Evolutionary conservation across 2,797 vertebrate species (phyloP).

Genomic region (Molossus alvarezi): DNA sequence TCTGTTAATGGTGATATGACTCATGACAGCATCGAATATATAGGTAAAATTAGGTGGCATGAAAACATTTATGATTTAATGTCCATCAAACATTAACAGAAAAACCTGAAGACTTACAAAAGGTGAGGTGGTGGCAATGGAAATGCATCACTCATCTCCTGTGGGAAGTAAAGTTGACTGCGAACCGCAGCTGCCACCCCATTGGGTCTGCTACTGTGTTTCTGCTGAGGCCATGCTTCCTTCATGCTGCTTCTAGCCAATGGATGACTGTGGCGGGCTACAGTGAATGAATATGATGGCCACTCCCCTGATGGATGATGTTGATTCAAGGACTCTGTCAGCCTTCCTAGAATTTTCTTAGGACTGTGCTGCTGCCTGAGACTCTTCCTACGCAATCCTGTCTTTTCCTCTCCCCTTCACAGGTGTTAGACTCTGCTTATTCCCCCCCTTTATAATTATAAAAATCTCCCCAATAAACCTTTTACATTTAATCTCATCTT

Average conservation of each 20-base stretch:
- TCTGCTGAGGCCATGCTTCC: not conserved
- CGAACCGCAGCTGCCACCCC: not conserved
- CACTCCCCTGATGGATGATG: not conserved
- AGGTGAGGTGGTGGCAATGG: not conserved
- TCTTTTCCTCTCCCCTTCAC: not conserved
- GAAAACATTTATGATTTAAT: constrained; percentile 35
- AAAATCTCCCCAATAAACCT: constrained; percentile 28
- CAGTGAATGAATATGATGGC: not conserved
- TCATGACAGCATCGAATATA: not conserved
- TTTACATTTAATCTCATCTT: not conserved
- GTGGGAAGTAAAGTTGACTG: not conserved
- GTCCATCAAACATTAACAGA: not conserved
- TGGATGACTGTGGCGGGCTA: not conserved
- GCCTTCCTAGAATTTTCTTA: not conserved
- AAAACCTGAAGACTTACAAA: constrained; percentile 18
- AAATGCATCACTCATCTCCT: not conserved
- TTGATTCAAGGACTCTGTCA: not conserved
- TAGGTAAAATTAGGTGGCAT: constrained; percentile 6
- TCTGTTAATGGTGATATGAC: constrained; percentile 5
- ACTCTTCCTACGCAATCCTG: not conserved
- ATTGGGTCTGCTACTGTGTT: not conserved
- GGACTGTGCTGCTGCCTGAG: not conserved
- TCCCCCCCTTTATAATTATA: not conserved
- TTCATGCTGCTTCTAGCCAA: not conserved
- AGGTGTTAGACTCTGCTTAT: not conserved